Evolutionary conservation across 1,140 invertebrate genomes (phyloP).

Genomic region (Hormaphis cornu): DNA sequence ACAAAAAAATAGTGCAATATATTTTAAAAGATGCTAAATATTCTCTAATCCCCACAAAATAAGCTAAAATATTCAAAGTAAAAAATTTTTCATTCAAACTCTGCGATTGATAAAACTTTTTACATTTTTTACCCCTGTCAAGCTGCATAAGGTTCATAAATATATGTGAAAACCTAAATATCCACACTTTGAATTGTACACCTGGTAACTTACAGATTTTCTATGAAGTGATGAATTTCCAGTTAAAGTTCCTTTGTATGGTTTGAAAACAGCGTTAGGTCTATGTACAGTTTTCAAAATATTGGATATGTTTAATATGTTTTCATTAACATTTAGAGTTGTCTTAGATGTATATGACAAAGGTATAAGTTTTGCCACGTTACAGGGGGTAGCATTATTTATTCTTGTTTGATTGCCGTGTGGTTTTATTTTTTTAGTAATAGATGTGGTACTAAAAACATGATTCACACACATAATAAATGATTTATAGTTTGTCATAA

Average conservation of each 20-base stretch:
- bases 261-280: neutral
- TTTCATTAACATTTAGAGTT: constrained; percentile 5
- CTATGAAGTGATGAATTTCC: constrained; percentile 5
- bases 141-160: neutral
- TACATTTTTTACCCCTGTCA: neutral
- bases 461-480: no score
- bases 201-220: neutral
- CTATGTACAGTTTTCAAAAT: no score
- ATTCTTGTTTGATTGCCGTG: no score
- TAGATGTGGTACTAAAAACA: neutral
- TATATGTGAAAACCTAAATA: no score
- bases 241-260: constrained; percentile 4
- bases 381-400: no score
- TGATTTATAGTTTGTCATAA: no score
- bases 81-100: constrained; percentile 68
- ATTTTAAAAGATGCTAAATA: no score
- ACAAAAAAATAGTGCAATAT: no score
- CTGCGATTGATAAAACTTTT: constrained; percentile 42
- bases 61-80: no score
- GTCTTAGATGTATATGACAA: neutral
- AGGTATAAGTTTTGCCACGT: no score
- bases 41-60: no score
- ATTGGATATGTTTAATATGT: neutral
- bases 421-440: neutral
- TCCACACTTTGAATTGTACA: neutral